These are phyloP conservation scores for Brachyptera risi DNA, from an alignment of 2,888 invertebrate genomes.

Conservation along the genomic window DNA sequence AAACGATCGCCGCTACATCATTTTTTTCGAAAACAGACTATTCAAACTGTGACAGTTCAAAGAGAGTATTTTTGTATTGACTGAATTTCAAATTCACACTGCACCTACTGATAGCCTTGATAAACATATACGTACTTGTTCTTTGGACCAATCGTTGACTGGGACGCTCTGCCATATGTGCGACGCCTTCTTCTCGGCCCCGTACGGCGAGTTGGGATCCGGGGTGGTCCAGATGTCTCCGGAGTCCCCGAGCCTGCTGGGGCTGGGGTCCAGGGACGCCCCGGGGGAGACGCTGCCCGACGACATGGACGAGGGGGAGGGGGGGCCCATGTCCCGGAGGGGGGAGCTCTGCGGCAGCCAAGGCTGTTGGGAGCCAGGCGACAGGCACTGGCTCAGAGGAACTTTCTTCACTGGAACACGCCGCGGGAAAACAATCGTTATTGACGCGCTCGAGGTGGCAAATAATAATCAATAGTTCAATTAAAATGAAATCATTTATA, in stretches of 20 bases:
- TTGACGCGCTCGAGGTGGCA: too few relatives aligned
- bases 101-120: background rate
- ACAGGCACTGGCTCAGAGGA: constrained; percentile 29
- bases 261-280: constrained; percentile 37
- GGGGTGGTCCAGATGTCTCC: constrained; percentile 51
- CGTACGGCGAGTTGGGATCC: constrained; percentile 50
- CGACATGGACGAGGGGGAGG: constrained; percentile 37
- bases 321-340: constrained; percentile 31
- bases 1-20: too few relatives aligned
- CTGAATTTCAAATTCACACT: background rate
- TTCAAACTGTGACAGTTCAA: too few relatives aligned
- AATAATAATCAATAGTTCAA: too few relatives aligned
- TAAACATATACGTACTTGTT: constrained; percentile 62
- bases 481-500: too few relatives aligned
- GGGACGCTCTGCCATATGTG: constrained; percentile 67
- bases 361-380: constrained; percentile 26
- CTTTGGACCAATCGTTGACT: constrained; percentile 72
- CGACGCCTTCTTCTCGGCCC: constrained; percentile 51
- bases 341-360: constrained; percentile 34
- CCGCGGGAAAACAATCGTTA: background rate
- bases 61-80: too few relatives aligned
- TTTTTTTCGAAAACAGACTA: too few relatives aligned
- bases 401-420: constrained; percentile 33
- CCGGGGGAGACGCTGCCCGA: constrained; percentile 40
- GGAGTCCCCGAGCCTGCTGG: constrained; percentile 39